A percentile compares a stretch with the other conserved stretches of the same genome.
These are phyloP conservation scores for Ceratina calcarata DNA, from an alignment of 1,140 invertebrate species.

Conservation along the genomic window DNA sequence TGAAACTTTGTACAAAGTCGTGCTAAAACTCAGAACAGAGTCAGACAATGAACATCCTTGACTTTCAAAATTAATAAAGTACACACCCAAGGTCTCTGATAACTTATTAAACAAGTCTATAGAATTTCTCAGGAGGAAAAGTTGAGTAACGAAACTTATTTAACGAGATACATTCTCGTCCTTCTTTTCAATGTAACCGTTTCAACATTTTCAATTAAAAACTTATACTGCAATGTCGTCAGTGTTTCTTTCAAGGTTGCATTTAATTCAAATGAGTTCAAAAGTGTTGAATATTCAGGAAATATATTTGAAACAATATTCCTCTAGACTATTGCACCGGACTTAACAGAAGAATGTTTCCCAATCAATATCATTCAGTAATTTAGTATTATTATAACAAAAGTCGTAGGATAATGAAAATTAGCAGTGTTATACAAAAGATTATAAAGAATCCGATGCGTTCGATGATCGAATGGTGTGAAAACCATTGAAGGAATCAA, in stretches of 20 bases:
- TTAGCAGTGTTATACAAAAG: background rate
- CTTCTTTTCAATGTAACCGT: background rate
- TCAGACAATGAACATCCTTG: too few species aligned
- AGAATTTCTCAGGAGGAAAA: background rate
- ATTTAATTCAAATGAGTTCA: too few species aligned
- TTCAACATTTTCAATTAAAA: slow-evolving; percentile 3
- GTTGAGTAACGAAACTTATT: background rate
- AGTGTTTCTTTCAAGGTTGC: slow-evolving; percentile 13
- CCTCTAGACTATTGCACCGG: too few species aligned
- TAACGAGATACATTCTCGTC: background rate
- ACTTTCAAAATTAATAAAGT: too few species aligned
- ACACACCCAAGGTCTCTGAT: background rate
- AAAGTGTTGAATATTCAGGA: too few species aligned
- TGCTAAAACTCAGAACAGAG: too few species aligned
- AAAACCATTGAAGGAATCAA: slow-evolving; percentile 44
- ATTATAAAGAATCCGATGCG: too few species aligned
- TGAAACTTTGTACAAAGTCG: too few species aligned
- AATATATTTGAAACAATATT: too few species aligned
- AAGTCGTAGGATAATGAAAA: background rate
- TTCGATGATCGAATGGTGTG: slow-evolving; percentile 16
- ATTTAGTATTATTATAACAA: too few species aligned
- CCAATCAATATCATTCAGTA: too few species aligned
- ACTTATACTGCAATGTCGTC: background rate
- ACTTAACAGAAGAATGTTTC: too few species aligned
- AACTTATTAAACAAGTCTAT: background rate